Evolutionary conservation across 1,140 invertebrate genomes (phyloP), one percentile per base, ranked within the genome.

Genomic region (Drosophila santomea): DNA sequence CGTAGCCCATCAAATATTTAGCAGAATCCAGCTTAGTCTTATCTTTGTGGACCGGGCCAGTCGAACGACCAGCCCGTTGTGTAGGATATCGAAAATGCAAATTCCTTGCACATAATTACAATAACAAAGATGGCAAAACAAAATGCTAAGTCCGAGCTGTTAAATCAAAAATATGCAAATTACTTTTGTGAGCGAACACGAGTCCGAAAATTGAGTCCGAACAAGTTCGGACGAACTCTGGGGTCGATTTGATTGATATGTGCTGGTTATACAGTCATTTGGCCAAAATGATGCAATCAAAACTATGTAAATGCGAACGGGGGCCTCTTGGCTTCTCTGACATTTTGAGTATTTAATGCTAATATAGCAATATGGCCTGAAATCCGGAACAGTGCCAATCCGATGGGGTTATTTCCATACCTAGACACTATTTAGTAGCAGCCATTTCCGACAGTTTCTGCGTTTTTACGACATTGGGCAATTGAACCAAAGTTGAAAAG

Each of bases 141-240:
- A 74, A 74, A 58, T 57, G 54, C 64, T 28, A 75, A 75, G 73
- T 66, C 72, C 84, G 80, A 90, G 85, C 84, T 90, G 80, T 84
- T 89, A 89, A 89, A 89, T 89, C 84, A 89, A 89, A 89, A 89
- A 89, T 86, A 86, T 89, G 84, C 84, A 89, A 90, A 90, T 90
- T 64, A 61, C 54, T 39, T 55, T 71, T 57, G 51, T 57, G 67
- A 48, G 61, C 68, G 57, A 78, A 69, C 68, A 78, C 79, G 73
- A 67, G 83, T 69, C 60, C n/a, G 45, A 63, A 59, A 51, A 60
- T 66, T 38, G 35, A 44, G 62, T 39, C 39, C 51, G 62, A 52
- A 68, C 52, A 48, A 67, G 61, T 67, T 52, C 38, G 52, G 39
- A 56, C 44, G 20, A 20, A 28, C 32, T 23, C 25, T 55, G 59